A percentile compares a stretch with the other conserved stretches of the same genome.
Evolutionary conservation across 2,888 invertebrate species (phyloP).

Genomic region (Panorpa germanica): DNA sequence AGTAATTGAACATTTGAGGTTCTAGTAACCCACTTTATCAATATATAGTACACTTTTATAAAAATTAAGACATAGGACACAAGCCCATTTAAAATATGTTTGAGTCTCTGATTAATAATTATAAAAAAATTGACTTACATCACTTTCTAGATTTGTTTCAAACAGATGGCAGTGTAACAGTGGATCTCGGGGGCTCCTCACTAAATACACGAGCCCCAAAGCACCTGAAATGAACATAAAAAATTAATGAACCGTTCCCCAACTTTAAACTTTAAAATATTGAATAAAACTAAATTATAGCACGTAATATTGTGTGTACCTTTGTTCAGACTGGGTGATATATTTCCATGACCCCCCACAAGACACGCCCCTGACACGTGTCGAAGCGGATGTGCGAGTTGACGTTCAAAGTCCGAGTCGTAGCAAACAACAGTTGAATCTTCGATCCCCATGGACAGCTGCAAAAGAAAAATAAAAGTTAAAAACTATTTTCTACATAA

Average conservation of each 20-base stretch:
- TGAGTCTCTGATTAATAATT: no score
- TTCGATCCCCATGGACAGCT: constrained; percentile 55
- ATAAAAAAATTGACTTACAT: no score
- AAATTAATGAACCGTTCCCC: constrained; percentile 14
- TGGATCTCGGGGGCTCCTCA: constrained; percentile 51
- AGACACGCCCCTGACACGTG: constrained; percentile 33
- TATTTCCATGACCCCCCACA: no score
- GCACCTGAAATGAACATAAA: constrained; percentile 31
- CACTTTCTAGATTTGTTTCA: constrained; percentile 39
- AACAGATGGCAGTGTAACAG: constrained; percentile 57
- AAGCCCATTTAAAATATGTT: no score
- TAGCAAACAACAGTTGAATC: constrained; percentile 48
- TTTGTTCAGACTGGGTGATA: constrained; percentile 1
- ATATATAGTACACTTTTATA: no score
- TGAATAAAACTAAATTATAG: constrained; percentile 3
- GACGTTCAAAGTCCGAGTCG: constrained; percentile 49
- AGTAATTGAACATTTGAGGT: no score
- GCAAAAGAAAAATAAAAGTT: no score
- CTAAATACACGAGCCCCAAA: constrained; percentile 50
- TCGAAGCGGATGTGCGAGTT: constrained; percentile 40
- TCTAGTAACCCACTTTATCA: no score
- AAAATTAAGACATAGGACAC: no score
- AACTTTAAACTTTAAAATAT: no score
- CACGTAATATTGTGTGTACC: constrained; percentile 1
- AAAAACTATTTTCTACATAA: no score